Evolutionary conservation across 2,797 vertebrate species (phyloP).

Genomic region (Picus viridis): DNA sequence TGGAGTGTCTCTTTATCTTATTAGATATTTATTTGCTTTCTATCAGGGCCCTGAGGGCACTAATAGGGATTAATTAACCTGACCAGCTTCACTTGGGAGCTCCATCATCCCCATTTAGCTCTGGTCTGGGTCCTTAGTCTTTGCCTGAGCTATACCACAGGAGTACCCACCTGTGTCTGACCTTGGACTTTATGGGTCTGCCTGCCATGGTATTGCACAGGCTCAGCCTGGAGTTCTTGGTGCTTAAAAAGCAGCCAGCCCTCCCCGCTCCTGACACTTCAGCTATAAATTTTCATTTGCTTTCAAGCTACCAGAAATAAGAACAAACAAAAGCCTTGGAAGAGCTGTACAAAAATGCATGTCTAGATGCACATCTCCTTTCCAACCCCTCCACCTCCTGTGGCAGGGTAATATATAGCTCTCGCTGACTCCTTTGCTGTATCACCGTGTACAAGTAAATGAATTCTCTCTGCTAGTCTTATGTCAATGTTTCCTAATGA

Average conservation of each 20-base stretch:
- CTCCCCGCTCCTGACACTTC: background rate
- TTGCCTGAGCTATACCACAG: background rate
- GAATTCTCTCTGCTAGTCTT: slow-evolving; percentile 49
- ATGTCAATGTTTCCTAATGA: slow-evolving; percentile 67
- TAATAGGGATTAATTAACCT: background rate
- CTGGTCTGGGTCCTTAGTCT: too few species aligned
- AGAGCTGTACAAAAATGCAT: background rate
- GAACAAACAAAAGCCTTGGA: slow-evolving; percentile 2
- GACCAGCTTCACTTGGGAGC: background rate
- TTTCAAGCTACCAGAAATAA: slow-evolving; percentile 1
- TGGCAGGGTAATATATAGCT: slow-evolving; percentile 2
- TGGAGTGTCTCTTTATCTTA: background rate
- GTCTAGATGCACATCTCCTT: slow-evolving; percentile 15
- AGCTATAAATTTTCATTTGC: slow-evolving; percentile 8
- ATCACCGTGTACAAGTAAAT: slow-evolving; percentile 35
- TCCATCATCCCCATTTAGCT: background rate
- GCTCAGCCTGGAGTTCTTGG: background rate
- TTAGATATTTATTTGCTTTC: background rate
- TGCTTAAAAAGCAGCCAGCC: background rate
- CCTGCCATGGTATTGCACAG: accelerated
- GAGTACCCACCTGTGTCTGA: background rate
- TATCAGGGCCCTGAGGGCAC: accelerated
- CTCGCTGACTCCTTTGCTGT: background rate
- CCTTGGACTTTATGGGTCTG: background rate
- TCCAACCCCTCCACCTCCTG: background rate